phyloP scores from a whole-genome alignment of 2,888 invertebrate genomes.

The Glyphotaelius pellucidus region DNA sequence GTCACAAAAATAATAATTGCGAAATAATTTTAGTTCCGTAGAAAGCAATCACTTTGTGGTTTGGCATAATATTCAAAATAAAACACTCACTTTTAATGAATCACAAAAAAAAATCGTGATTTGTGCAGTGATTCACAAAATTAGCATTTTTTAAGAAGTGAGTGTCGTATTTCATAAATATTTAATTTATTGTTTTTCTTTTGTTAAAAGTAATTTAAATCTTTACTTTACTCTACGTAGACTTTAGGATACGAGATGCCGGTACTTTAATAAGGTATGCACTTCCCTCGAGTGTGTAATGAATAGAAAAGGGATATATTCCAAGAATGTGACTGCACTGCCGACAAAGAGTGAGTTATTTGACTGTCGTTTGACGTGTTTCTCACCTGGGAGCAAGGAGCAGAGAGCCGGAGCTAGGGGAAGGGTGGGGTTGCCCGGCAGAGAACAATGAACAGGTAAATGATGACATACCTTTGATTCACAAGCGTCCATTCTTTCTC shows the following conservation, averaged over 20 bases:
- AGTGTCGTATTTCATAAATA: neutral
- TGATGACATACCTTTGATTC: constrained; percentile 43
- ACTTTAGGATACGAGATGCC: neutral
- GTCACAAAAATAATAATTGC: neutral
- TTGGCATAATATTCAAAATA: neutral
- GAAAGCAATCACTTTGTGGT: neutral
- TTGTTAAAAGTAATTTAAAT: neutral
- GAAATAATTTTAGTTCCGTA: neutral
- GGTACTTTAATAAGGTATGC: neutral
- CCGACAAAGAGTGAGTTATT: constrained; percentile 1
- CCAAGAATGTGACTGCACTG: neutral
- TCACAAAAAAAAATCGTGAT: neutral
- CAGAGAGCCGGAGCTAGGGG: neutral
- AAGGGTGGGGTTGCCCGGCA: neutral
- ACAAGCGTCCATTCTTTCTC: constrained; percentile 40
- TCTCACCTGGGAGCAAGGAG: constrained; percentile 17
- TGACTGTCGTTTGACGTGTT: neutral
- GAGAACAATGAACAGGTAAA: constrained; percentile 30
- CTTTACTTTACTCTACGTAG: neutral
- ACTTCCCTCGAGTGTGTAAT: neutral
- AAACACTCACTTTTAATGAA: neutral
- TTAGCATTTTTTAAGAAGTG: neutral
- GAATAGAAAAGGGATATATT: neutral
- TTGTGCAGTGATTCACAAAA: neutral
- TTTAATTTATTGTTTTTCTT: neutral